Base-by-base conservation (phyloP, 2,888 invertebrate species). In the Tinea trinotella region DNA sequence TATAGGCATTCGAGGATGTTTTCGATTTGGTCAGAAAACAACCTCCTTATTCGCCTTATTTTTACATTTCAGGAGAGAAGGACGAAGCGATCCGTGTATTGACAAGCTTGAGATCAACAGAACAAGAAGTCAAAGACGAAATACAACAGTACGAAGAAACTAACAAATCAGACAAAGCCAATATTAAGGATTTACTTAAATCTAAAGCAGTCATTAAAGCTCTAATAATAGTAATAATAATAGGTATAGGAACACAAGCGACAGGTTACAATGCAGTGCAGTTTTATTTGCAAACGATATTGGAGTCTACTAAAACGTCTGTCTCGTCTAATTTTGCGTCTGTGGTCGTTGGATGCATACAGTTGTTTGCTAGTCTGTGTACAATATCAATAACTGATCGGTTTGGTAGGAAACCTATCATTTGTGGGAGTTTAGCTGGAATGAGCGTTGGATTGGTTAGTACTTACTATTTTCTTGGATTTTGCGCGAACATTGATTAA, bases 211-310 rank as follows among this genome's bases (percentile, higher is more conserved):
- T 68, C 6, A 13, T 67, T 3, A 71, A 69, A 57, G 61, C 65
- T 1, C 15, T 71, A 0, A 55, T 54, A 1, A 60, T 67, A 7
- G 61, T 63, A 0, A 36, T 64, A 1, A n/a, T 68, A 2, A 40
- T 74, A 9, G 60, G 57, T 1, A 30, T 61, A 1, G 63, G 67
- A 0, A 3, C 58, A 0, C 74, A 75, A 13, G 52, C 74, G 0
- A 59, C 64, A 0, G 77, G 79, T 0, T 76, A 65, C 35, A 77
- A 76, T 36, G 70, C 68, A 0, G 67, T 80, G 0, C 58, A 67
- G 0, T 73, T 70, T 58, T 80, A 79, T 53, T 58, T 78, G 1
- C 78, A 78, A 61, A 71, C 76, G 0, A 65, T 80, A 20, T 58
- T 80, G 54, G 69, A 69, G 34, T 71, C 71, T 0, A 71, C 78